Conservation (phyloP, 2,797 vertebrate species). For the Synaphobranchus kaupii region DNA sequence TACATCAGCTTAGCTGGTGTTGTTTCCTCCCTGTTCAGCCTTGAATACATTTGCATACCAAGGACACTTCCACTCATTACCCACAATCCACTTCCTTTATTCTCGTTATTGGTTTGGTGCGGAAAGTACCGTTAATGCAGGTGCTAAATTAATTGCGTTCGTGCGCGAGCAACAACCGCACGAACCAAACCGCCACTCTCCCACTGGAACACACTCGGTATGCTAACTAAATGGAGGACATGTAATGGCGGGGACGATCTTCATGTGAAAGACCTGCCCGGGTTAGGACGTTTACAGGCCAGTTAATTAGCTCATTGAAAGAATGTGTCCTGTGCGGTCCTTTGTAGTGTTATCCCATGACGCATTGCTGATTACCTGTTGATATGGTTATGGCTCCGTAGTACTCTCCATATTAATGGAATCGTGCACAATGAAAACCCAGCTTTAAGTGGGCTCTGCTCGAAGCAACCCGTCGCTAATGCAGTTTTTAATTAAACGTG, state of each 20-base stretch:
- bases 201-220: background rate
- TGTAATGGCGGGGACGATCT: background rate
- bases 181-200: background rate
- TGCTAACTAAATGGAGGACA: background rate
- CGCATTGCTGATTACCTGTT: background rate
- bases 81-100: background rate
- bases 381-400: background rate
- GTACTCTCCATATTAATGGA: background rate
- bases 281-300: background rate
- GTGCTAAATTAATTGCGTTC: background rate
- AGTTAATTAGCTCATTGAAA: background rate
- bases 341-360: background rate
- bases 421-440: background rate
- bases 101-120: background rate
- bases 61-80: background rate
- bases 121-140: background rate
- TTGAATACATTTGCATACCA: slow-evolving; percentile 9
- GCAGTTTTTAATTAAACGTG: slow-evolving; percentile 24
- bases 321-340: background rate
- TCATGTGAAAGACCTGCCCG: background rate
- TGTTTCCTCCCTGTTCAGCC: background rate
- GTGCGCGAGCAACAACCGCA: background rate
- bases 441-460: background rate
- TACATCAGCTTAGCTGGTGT: background rate
- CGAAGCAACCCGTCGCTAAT: background rate